Base-by-base conservation (phyloP, 2,888 invertebrate species). In the Steromphala cineraria region DNA sequence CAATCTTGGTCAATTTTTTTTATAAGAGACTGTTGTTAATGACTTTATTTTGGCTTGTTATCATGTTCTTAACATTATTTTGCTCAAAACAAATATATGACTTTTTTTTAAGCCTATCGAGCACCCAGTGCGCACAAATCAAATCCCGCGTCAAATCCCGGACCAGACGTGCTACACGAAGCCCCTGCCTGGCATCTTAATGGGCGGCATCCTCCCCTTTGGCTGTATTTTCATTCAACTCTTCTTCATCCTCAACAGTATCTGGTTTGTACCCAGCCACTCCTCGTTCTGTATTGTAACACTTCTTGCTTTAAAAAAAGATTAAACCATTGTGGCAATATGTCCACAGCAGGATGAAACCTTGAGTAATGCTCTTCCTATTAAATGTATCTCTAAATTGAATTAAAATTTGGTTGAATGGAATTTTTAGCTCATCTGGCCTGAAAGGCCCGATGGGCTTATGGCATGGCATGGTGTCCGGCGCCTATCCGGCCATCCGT, bases 141-240 rank as follows among this genome's bases (percentile, higher is more conserved):
- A 99, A 94, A 99, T 99, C 90, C 99, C 99, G 2, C 95, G 99
- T 0, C 98, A 99, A 94, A 99, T 99, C 90, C 99, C 99, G 0
- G 98, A 99, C 91, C 99, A 99, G 94, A 98, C 98, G n/a, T 95
- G 99, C 90, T 99, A 99, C 95, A 99, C 99, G 0, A 97, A 93
- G 82, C 94, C 99, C 0, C 94, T 99, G 81, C 99, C 99, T 21
- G 99, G 98, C 19, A 93, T 93, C 77, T 95, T 99, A 75, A 99
- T 99, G 99, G 99, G 99, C 8, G 99, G 99, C 56, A 98, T 99
- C 75, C 94, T 99, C 89, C 99, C 99, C 0, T 99, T 99, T 94
- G 99, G 98, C 56, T 98, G 98, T 94, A 98, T 98, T 93, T 99
- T 99, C 94, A 99, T 99, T 90, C 99, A 99, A 93, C 95, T 99